Percentiles rank a stretch among this genome's conserved stretches.
phyloP scores from a whole-genome alignment of 2,888 invertebrate genomes.

The Epistrophe eligans region DNA sequence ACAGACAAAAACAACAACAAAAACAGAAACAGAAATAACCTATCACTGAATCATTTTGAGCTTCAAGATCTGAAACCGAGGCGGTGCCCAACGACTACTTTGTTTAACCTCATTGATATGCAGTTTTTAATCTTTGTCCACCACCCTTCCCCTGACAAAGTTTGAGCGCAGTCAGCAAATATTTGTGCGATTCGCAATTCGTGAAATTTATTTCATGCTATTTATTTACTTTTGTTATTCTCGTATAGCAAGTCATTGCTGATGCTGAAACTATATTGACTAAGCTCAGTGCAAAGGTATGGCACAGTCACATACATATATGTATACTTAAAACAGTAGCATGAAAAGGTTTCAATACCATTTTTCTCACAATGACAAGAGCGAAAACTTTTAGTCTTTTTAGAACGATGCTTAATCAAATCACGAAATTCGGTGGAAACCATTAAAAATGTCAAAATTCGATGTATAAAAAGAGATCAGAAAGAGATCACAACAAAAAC shows the following conservation, averaged over 20 bases:
- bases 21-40: constrained; percentile 53
- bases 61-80: constrained; percentile 47
- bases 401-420: too few species aligned
- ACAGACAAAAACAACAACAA: constrained; percentile 8
- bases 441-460: too few species aligned
- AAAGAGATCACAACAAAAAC: too few species aligned
- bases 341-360: neutral
- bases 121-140: constrained; percentile 54
- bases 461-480: too few species aligned
- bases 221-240: constrained; percentile 22
- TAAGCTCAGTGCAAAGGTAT: constrained; percentile 32
- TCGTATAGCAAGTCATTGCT: neutral
- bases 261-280: constrained; percentile 47
- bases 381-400: too few species aligned
- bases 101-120: constrained; percentile 74
- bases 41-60: constrained; percentile 68
- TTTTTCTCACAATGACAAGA: neutral
- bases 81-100: constrained; percentile 68
- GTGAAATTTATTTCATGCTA: constrained; percentile 61
- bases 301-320: neutral
- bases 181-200: constrained; percentile 70
- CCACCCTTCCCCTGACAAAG: constrained; percentile 17
- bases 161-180: constrained; percentile 50
- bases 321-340: constrained; percentile 3
- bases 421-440: too few species aligned